These are phyloP conservation scores for Myopa tessellatipennis DNA, from an alignment of 2,888 invertebrate species.

Conservation along the genomic window DNA sequence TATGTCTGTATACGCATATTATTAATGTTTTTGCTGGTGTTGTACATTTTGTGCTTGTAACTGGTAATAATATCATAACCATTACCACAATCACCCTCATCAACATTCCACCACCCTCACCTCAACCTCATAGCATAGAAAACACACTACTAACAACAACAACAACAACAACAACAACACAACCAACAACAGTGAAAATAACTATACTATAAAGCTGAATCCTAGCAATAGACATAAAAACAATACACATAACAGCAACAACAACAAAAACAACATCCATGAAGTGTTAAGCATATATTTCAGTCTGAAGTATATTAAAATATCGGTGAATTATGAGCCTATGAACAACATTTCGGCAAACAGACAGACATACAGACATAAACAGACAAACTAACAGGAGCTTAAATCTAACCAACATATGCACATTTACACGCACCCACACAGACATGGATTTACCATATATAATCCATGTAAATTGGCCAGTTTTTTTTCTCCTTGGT, in stretches of 20 bases:
- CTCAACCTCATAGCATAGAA: not conserved
- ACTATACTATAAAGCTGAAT: too few relatives aligned
- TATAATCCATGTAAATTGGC: too few relatives aligned
- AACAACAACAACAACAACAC: slow-evolving; percentile 20
- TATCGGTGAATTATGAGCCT: slow-evolving; percentile 27
- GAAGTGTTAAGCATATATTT: slow-evolving; percentile 20
- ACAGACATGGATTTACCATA: too few relatives aligned
- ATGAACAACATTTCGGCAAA: not conserved
- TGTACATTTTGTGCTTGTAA: slow-evolving; percentile 18
- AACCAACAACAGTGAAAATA: not conserved
- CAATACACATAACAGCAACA: not conserved
- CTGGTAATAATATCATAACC: slow-evolving; percentile 2
- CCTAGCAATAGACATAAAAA: too few relatives aligned
- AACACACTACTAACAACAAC: slow-evolving; percentile 1
- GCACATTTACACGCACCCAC: too few relatives aligned
- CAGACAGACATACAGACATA: not conserved
- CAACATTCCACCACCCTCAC: not conserved
- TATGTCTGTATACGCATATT: not conserved
- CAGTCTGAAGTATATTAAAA: slow-evolving; percentile 27
- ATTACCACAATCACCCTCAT: not conserved
- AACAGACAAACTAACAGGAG: too few relatives aligned
- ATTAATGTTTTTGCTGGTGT: slow-evolving; percentile 3
- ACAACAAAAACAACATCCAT: slow-evolving; percentile 4
- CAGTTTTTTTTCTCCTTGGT: too few relatives aligned
- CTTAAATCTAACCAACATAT: too few relatives aligned